These are phyloP conservation scores for Anolis carolinensis DNA, from an alignment of 2,113 vertebrate species.

Conservation along the genomic window DNA sequence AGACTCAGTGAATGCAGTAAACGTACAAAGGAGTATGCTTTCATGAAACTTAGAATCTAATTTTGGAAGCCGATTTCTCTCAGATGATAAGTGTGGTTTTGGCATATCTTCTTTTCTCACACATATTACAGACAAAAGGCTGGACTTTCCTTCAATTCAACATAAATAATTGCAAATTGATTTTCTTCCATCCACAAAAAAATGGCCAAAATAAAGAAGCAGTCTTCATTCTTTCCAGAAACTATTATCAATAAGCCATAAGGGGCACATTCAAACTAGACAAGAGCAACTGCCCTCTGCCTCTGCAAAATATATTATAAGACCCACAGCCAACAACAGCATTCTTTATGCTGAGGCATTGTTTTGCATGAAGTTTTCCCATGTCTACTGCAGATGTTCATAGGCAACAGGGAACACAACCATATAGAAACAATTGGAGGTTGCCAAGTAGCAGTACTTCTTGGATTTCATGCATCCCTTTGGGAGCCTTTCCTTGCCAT, in stretches of 20 bases:
- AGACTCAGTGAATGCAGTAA: neutral
- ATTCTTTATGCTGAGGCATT: conserved; percentile 61
- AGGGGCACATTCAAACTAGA: conserved; percentile 44
- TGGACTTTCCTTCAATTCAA: conserved; percentile 48
- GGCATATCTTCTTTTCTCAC: conserved; percentile 26
- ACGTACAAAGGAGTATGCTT: neutral
- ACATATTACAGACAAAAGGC: conserved; percentile 51
- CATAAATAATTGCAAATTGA: conserved; percentile 43
- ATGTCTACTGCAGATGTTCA: conserved; percentile 40
- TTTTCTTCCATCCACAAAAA: conserved; percentile 28
- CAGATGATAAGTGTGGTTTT: conserved; percentile 29
- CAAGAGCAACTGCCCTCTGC: conserved; percentile 56
- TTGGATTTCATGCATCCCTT: conserved; percentile 16
- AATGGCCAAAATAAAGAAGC: conserved; percentile 56
- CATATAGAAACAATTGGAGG: neutral
- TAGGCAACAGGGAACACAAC: conserved; percentile 9
- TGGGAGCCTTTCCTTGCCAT: neutral
- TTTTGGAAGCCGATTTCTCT: conserved; percentile 35
- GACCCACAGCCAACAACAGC: conserved; percentile 65
- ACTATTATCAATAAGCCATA: conserved; percentile 51
- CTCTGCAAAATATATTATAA: conserved; percentile 56
- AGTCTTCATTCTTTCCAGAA: conserved; percentile 44
- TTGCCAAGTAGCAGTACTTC: conserved; percentile 2
- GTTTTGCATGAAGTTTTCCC: neutral
- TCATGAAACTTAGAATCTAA: conserved; percentile 48